Evolutionary conservation across 2,797 vertebrate species (phyloP).

Genomic region (Semotilus atromaculatus): DNA sequence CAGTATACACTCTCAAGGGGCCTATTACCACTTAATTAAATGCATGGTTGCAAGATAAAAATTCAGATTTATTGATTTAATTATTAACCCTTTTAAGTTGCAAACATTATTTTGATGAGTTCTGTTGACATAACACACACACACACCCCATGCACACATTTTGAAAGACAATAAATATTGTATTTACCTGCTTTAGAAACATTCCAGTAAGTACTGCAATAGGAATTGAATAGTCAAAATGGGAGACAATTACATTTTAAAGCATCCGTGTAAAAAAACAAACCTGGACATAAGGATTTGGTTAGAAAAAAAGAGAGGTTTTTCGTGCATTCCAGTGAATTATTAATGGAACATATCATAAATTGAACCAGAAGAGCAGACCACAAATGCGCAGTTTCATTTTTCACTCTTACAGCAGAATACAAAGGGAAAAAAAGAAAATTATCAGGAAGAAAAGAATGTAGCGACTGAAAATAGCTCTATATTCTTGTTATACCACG

Average conservation of each 20-base stretch:
- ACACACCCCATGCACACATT: too few species aligned
- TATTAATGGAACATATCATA: background rate
- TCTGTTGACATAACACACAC: background rate
- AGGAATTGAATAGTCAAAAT: too few species aligned
- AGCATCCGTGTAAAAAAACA: background rate
- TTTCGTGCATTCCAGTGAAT: background rate
- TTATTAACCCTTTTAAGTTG: background rate
- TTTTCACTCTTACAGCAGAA: background rate
- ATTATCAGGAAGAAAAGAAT: background rate
- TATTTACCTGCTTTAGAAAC: too few species aligned
- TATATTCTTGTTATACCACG: background rate
- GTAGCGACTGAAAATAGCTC: background rate
- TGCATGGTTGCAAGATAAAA: background rate
- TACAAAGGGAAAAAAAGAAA: background rate
- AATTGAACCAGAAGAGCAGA: background rate
- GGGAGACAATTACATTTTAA: background rate
- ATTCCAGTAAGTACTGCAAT: too few species aligned
- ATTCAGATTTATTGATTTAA: background rate
- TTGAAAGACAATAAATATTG: too few species aligned
- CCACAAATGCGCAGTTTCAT: background rate
- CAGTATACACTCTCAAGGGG: background rate
- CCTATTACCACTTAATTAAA: background rate
- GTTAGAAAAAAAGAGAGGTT: background rate
- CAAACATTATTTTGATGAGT: background rate
- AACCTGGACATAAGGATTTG: background rate